These are phyloP conservation scores for Melanotus villosus DNA, from an alignment of 2,888 invertebrate genomes.

Conservation along the genomic window DNA sequence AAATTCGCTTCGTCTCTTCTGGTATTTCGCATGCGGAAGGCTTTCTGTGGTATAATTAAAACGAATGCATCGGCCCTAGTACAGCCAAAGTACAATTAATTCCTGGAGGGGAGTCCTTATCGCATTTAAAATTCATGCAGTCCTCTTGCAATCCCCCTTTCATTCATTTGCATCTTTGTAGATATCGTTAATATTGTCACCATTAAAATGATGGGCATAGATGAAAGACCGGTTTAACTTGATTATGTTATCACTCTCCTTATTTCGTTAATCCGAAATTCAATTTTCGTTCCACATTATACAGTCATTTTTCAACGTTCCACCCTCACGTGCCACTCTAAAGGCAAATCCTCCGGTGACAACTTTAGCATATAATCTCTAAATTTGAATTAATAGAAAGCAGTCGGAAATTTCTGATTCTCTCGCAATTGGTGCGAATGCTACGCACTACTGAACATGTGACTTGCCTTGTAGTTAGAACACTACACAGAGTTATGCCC, in stretches of 20 bases:
- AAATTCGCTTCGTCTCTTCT: too few relatives aligned
- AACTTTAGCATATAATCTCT: conserved; percentile 15
- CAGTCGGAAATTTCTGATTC: conserved; percentile 12
- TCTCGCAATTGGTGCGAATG: not conserved
- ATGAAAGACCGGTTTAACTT: conserved; percentile 13
- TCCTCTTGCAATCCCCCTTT: conserved; percentile 3
- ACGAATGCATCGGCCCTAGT: not conserved
- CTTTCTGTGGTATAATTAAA: not conserved
- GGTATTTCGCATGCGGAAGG: too few relatives aligned
- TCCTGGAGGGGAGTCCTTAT: not conserved
- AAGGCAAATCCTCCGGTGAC: conserved; percentile 7
- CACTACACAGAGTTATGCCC: not conserved
- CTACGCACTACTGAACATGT: not conserved
- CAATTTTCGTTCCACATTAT: conserved; percentile 18
- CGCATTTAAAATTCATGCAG: conserved; percentile 19
- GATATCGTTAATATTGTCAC: conserved; percentile 7
- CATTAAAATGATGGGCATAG: conserved; percentile 10
- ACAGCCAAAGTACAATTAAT: conserved; percentile 1
- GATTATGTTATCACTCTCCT: conserved; percentile 16
- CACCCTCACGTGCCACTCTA: not conserved
- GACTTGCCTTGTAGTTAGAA: not conserved
- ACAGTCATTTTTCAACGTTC: conserved; percentile 15
- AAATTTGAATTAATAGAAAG: conserved; percentile 11
- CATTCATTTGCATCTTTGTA: conserved; percentile 10
- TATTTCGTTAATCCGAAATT: conserved; percentile 17